Evolutionary conservation across 2,797 vertebrate genomes (phyloP), one percentile per base, ranked within the genome.

Genomic region (Sebastes wilsoni): DNA sequence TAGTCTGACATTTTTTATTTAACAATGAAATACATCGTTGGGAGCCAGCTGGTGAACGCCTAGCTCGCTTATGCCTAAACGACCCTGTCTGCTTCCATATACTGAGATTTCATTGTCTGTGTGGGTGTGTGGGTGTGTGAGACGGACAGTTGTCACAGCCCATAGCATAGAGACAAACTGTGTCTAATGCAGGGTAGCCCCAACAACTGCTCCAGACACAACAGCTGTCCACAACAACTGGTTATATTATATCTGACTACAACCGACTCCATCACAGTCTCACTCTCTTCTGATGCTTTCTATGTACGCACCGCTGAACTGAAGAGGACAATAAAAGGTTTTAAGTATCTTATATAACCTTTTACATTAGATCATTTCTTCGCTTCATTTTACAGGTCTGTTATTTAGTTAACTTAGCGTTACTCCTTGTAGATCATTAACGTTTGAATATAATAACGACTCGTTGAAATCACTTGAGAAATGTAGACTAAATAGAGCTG

Each of bases 171-270:
- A 66, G 38, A 46, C 8, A 54, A 20, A 30, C 46, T 54, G 55
- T 67, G 25, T 73, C 64, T 56, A 75, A 72, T 58, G 38, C 42
- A 12, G 13, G 34, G 22, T 5, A 34, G 36, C 56, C 67, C 8
- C 6, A 55, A 61, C 77, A 82, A 73, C 77, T 85, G 82, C 49
- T 66, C 34, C 8, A 46, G 27, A 72, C 62, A 20, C 27, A 64
- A 30, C 52, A 62, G 61, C 20, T 3, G 2, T 52, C 23, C 55
- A 77, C 28, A 13, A 34, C 25, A 30, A 30, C 27, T 27, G 23
- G 0, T 49, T 28, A 27, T 18, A 27, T 20, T 18, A 52, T 0
- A 10, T 38, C 9, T 55, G 22, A 32, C 28, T 32, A 62, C 23
- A 55, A 36, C 20, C 12, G 59, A 20, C 34, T 52, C 38, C 18